Percentiles rank a stretch among this genome's conserved stretches.
These are phyloP conservation scores for Potamarius usumacintae DNA, from an alignment of 2,113 vertebrate species.

Conservation along the genomic window DNA sequence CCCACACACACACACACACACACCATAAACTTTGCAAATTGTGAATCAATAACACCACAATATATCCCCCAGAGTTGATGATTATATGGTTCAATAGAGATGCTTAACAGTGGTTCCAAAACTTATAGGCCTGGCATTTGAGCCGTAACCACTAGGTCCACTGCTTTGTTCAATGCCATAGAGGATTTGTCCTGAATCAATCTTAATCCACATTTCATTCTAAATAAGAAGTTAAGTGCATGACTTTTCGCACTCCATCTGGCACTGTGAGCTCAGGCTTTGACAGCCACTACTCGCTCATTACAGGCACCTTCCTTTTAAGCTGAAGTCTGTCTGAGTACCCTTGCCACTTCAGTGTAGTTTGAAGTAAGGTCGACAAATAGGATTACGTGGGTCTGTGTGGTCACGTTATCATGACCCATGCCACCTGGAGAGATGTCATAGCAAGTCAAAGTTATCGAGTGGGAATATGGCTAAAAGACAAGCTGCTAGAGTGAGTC, in stretches of 20 bases:
- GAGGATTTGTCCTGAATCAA: not conserved
- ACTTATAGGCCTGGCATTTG: not conserved
- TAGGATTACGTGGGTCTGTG: not conserved
- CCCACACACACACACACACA: too few species aligned
- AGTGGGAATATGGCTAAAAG: constrained; percentile 47
- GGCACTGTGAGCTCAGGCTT: not conserved
- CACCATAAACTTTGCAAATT: not conserved
- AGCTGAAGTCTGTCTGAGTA: constrained; percentile 58
- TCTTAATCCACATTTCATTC: not conserved
- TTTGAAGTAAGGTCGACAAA: constrained; percentile 11
- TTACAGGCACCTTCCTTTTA: constrained; percentile 8
- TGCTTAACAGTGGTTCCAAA: not conserved
- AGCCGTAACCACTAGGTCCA: not conserved
- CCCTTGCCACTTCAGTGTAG: constrained; percentile 33
- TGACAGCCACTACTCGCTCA: not conserved
- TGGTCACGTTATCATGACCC: constrained; percentile 57
- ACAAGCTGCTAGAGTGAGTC: constrained; percentile 1
- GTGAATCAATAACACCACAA: not conserved
- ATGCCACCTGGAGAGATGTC: constrained; percentile 70
- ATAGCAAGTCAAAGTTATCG: constrained; percentile 57
- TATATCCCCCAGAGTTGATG: not conserved
- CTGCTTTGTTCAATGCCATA: not conserved
- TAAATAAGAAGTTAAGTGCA: not conserved
- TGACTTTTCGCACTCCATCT: constrained; percentile 6
- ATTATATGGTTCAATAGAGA: not conserved